Percentiles rank a stretch among this genome's conserved stretches.
These are phyloP conservation scores for Dendropsophus ebraccatus DNA, from an alignment of 2,113 vertebrate genomes.

Conservation along the genomic window DNA sequence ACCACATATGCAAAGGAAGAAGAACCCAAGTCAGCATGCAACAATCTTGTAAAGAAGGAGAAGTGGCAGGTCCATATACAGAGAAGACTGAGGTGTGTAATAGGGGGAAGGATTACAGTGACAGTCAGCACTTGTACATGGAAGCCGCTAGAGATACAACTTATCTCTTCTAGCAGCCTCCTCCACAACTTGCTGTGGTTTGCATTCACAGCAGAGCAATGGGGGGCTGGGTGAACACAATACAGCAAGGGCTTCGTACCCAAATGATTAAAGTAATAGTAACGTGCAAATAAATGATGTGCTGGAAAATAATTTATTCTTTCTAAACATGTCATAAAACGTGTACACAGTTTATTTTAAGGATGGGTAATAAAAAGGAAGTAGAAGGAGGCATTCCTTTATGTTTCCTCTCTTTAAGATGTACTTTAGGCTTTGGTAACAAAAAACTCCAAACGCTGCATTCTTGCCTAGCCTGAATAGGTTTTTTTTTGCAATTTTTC, in stretches of 20 bases:
- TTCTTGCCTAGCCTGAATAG: too few relatives aligned
- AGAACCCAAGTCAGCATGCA: neutral
- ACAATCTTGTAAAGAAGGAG: neutral
- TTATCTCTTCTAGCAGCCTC: slow-evolving; percentile 68
- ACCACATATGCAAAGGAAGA: neutral
- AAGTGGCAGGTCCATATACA: neutral
- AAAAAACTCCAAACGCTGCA: too few relatives aligned
- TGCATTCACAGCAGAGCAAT: neutral
- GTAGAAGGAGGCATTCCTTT: too few relatives aligned
- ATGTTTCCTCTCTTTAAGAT: too few relatives aligned
- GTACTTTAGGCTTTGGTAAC: too few relatives aligned
- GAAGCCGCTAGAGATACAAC: slow-evolving; percentile 65
- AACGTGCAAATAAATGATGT: neutral
- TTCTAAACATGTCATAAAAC: neutral
- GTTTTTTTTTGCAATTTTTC: too few relatives aligned
- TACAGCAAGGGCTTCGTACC: slow-evolving; percentile 32
- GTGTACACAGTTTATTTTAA: too few relatives aligned
- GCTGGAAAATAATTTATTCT: neutral
- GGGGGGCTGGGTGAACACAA: neutral
- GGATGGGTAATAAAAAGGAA: neutral
- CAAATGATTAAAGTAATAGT: neutral
- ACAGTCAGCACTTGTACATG: slow-evolving; percentile 50
- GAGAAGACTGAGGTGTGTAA: neutral
- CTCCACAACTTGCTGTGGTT: slow-evolving; percentile 68
- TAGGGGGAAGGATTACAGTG: slow-evolving; percentile 8